Percentiles rank a stretch among this genome's conserved stretches.
These are phyloP conservation scores for Chloropsis cyanopogon DNA, from an alignment of 2,113 vertebrate genomes.

Conservation along the genomic window DNA sequence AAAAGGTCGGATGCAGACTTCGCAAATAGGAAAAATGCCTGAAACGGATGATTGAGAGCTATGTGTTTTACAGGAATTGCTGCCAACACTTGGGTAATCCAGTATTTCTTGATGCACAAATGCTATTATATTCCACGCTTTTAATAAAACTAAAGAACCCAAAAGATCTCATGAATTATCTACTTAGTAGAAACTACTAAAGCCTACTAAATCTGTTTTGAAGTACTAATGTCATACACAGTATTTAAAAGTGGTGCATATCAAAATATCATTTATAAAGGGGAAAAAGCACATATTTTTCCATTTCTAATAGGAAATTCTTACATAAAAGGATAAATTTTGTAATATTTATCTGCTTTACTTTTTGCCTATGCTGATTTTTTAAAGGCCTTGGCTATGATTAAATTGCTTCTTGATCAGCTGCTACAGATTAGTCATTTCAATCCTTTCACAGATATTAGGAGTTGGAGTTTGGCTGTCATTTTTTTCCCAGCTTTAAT, in stretches of 20 bases:
- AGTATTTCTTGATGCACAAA: slow-evolving; percentile 25
- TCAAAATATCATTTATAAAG: slow-evolving; percentile 49
- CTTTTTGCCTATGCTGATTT: slow-evolving; percentile 23
- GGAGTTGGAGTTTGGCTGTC: neutral
- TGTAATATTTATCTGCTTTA: slow-evolving; percentile 3
- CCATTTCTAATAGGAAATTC: slow-evolving; percentile 45
- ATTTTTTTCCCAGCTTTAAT: neutral
- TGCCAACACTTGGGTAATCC: slow-evolving; percentile 44
- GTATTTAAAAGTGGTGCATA: slow-evolving; percentile 42
- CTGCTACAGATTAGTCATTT: neutral
- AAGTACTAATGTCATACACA: slow-evolving; percentile 8
- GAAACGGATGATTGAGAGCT: slow-evolving; percentile 28
- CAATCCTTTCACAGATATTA: neutral
- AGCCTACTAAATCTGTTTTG: slow-evolving; percentile 55
- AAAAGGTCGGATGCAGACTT: neutral
- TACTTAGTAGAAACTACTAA: slow-evolving; percentile 26
- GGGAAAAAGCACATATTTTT: slow-evolving; percentile 52
- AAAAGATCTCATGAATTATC: slow-evolving; percentile 34
- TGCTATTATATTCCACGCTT: slow-evolving; percentile 23
- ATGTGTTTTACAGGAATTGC: slow-evolving; percentile 16
- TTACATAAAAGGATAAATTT: slow-evolving; percentile 43
- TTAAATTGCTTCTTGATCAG: slow-evolving; percentile 31
- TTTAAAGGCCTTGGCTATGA: neutral
- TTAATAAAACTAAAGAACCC: slow-evolving; percentile 12
- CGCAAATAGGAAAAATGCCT: slow-evolving; percentile 25